Evolutionary conservation across 2,797 vertebrate genomes (phyloP).

Genomic region (Sebastiscus tertius): DNA sequence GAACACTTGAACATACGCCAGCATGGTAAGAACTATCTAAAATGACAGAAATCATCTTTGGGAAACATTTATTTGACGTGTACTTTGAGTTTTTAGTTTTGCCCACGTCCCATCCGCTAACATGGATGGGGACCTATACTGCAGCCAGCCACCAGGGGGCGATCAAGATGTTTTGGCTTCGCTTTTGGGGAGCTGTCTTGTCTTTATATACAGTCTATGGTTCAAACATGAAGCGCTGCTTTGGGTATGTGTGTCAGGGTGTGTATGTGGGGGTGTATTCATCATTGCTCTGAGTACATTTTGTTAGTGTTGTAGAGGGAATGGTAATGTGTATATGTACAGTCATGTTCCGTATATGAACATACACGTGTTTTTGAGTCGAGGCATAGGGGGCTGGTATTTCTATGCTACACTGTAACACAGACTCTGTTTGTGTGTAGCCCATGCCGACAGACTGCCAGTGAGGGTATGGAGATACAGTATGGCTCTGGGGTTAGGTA

Average conservation of each 20-base stretch:
- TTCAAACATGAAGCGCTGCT: not conserved
- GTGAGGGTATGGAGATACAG: slow-evolving; percentile 41
- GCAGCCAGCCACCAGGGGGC: too few relatives aligned
- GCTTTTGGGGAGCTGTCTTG: too few relatives aligned
- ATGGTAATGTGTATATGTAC: not conserved
- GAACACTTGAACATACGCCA: too few relatives aligned
- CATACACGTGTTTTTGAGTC: slow-evolving; percentile 1
- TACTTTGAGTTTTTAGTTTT: too few relatives aligned
- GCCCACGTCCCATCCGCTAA: rapidly evolving
- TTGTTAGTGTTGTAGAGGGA: not conserved
- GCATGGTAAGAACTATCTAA: too few relatives aligned
- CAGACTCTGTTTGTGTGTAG: slow-evolving; percentile 21
- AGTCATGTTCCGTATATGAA: not conserved
- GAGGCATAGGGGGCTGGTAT: not conserved
- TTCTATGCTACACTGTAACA: slow-evolving; percentile 7
- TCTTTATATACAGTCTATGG: too few relatives aligned
- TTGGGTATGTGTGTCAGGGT: not conserved
- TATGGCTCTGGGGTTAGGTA: slow-evolving; percentile 57
- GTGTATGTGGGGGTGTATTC: not conserved
- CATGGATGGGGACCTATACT: too few relatives aligned
- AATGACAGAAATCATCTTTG: too few relatives aligned
- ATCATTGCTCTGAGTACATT: not conserved
- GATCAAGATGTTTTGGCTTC: too few relatives aligned
- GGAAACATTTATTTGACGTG: too few relatives aligned
- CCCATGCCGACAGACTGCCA: slow-evolving; percentile 35